Percentiles rank a stretch among this genome's conserved stretches.
These are phyloP conservation scores for Haliclona indistincta DNA, from an alignment of 37 sponge, comb jelly and placozoan species.

Conservation along the genomic window DNA sequence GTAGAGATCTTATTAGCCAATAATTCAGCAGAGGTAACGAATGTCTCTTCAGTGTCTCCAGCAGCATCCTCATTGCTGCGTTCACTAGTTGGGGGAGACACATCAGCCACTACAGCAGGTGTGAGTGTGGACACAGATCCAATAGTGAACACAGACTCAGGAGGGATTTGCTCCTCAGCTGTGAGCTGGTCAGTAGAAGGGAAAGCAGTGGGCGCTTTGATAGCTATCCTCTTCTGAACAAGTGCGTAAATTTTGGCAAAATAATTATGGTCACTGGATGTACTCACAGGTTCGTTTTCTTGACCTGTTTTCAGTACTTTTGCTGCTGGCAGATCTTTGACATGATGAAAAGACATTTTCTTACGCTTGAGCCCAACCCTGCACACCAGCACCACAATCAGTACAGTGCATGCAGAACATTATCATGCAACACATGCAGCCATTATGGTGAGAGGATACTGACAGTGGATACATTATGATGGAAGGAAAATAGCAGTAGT, in stretches of 20 bases:
- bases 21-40: slow-evolving; percentile 12
- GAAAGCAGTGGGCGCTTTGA: too few species aligned
- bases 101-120: too few species aligned
- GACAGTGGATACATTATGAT: too few species aligned
- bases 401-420: not conserved
- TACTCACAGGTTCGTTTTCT: not conserved
- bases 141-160: too few species aligned
- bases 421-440: too few species aligned
- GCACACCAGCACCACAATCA: not conserved
- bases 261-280: not conserved
- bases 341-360: not conserved
- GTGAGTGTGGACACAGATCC: too few species aligned
- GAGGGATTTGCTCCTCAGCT: too few species aligned
- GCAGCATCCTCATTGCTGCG: too few species aligned
- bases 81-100: too few species aligned
- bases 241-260: not conserved
- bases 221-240: slow-evolving; percentile 1
- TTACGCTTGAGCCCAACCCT: not conserved
- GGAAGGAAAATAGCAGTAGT: too few species aligned
- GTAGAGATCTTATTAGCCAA: not conserved
- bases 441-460: too few species aligned
- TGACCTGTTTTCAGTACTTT: not conserved
- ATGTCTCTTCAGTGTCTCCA: not conserved
- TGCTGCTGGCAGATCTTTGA: not conserved
- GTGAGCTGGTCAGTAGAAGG: too few species aligned